A percentile compares a stretch with the other conserved stretches of the same genome.
Conservation (phyloP, 23 tunicate genomes). For the Styela clava region DNA sequence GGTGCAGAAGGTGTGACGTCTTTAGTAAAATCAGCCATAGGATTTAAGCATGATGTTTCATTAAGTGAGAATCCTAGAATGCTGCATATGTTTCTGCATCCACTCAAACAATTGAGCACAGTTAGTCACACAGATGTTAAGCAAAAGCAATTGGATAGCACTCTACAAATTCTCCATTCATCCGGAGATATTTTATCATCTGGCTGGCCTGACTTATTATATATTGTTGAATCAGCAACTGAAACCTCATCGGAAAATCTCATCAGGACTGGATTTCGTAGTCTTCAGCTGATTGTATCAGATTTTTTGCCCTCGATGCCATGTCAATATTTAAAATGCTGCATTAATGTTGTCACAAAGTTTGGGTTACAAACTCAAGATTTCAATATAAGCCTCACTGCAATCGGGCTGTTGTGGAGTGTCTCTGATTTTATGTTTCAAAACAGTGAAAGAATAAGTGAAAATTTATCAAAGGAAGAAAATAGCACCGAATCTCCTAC, state of each 20-base stretch:
- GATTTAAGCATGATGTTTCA: slow-evolving; percentile 52
- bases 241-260: slow-evolving; percentile 47
- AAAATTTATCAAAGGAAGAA: slow-evolving; percentile 19
- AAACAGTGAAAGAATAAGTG: slow-evolving; percentile 49
- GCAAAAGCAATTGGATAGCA: slow-evolving; percentile 71
- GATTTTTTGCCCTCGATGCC: slow-evolving; percentile 82
- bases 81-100: slow-evolving; percentile 85
- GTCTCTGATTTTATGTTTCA: slow-evolving; percentile 84
- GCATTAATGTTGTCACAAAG: slow-evolving; percentile 75
- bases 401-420: slow-evolving; percentile 95
- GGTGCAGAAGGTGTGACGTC: slow-evolving; percentile 93
- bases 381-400: slow-evolving; percentile 92
- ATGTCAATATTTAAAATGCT: slow-evolving; percentile 32
- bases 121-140: slow-evolving; percentile 54
- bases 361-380: slow-evolving; percentile 79
- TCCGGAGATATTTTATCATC: slow-evolving; percentile 72
- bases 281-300: slow-evolving; percentile 82
- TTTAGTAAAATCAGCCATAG: slow-evolving; percentile 80
- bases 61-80: slow-evolving; percentile 44
- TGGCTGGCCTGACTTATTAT: slow-evolving; percentile 80
- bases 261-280: slow-evolving; percentile 78
- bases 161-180: slow-evolving; percentile 66
- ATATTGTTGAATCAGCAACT: slow-evolving; percentile 81
- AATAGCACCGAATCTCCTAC: background rate
- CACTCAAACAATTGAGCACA: slow-evolving; percentile 69